Conservation (phyloP, 2,888 invertebrate genomes). For the Amorpha juglandis region DNA sequence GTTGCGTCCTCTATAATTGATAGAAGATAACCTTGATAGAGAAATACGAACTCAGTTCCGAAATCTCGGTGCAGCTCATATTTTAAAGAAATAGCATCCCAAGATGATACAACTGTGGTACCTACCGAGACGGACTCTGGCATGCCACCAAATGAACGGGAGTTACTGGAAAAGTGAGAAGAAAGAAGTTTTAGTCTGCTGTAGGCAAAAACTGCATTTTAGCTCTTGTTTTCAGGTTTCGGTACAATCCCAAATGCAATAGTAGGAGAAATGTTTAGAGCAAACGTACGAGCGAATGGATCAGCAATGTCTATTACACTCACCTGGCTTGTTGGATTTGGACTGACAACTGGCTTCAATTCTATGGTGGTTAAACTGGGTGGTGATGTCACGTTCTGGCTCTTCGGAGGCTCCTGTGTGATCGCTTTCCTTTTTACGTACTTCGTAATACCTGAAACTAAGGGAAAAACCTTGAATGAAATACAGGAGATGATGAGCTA, state of each 20-base stretch:
- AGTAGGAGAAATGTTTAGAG: constrained; percentile 42
- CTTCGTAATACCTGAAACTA: constrained; percentile 84
- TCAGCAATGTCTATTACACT: constrained; percentile 17
- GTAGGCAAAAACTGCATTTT: neutral
- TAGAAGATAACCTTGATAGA: no score
- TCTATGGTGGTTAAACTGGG: constrained; percentile 27
- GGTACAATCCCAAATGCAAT: constrained; percentile 32
- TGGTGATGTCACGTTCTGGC: constrained; percentile 31
- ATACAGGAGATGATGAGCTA: constrained; percentile 84
- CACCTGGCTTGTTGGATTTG: constrained; percentile 27
- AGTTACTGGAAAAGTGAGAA: no score
- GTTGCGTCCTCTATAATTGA: no score
- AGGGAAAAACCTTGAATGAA: constrained; percentile 89
- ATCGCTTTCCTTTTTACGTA: constrained; percentile 30
- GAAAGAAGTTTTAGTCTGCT: no score
- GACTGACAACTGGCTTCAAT: constrained; percentile 27
- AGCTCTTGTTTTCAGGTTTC: constrained; percentile 25
- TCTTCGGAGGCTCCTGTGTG: constrained; percentile 29
- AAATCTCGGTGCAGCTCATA: no score
- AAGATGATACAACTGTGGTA: no score
- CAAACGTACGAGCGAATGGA: constrained; percentile 34
- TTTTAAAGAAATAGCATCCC: no score
- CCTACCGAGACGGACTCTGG: no score
- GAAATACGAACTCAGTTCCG: no score
- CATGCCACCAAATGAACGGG: no score